Evolutionary conservation across 1,140 invertebrate species (phyloP), one percentile per base, ranked within the genome.

Genomic region (Camponotus pennsylvanicus): DNA sequence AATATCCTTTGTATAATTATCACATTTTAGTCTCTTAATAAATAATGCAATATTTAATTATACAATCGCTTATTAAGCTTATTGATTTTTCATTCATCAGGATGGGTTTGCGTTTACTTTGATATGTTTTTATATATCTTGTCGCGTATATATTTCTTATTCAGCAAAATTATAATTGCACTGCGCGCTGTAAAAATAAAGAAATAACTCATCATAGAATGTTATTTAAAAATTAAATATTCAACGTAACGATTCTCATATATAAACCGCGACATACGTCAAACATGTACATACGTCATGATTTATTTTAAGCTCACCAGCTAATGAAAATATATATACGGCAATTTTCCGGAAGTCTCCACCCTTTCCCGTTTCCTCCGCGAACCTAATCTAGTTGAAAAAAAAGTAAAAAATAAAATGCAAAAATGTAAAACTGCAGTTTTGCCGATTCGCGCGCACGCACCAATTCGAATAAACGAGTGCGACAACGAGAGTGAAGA

Each of bases 401-500:
- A 18, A 15, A 49, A 73, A 27, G 27, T 27, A 27, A 27, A 27
- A 27, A 27, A 27, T 27, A 27, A 27, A 73, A 61, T 13, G 42
- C 40, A 52, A 61, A 59, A 61, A 27, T 37, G n/a, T 21, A 18
- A 49, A 83, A 57, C 2, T 34, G 9, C 69, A 49, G 11, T 59
- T 34, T 45, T 40, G 18, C 18, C 18, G 18, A 73, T 2, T 9
- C 66, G 27, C 49, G n/a, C 37, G 34, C 49, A n/a, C 75, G 34
- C 45, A 21, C 15, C 45, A 21, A n/a, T 15, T 55, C 57, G 55
- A 27, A 61, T 34, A 82, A 83, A 83, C 79, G 55, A 73, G 27
- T 13, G 67, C 18, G 79, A 27, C 69, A 83, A 70, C 79, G 69
- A 63, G 69, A 40, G 52, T 61, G 55, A 61, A 83, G 67, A 83